Percentiles rank a stretch among this genome's conserved stretches.
phyloP scores from a whole-genome alignment of 37 sponge, comb jelly and placozoan genomes.

The Lycopodina hypogea region DNA sequence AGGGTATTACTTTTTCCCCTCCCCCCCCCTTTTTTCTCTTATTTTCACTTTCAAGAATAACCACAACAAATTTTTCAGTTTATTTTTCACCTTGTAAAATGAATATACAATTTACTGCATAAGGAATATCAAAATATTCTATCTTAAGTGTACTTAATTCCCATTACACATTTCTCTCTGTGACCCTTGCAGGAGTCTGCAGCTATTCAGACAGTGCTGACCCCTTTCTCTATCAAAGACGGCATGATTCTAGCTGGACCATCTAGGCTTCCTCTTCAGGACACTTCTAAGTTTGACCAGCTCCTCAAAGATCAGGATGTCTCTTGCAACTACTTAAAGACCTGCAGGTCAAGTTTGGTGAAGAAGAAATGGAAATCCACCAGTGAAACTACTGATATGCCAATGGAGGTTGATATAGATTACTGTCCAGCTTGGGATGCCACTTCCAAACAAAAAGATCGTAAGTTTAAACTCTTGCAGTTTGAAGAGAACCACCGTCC shows the following conservation, averaged over 20 bases:
- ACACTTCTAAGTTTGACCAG: constrained; percentile 26
- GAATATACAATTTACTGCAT: too few relatives aligned
- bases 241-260: constrained; percentile 38
- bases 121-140: too few relatives aligned
- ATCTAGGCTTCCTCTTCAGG: constrained; percentile 21
- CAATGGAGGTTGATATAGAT: background rate
- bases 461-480: constrained; percentile 79
- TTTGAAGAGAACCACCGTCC: constrained; percentile 92
- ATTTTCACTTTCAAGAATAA: background rate
- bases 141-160: too few relatives aligned
- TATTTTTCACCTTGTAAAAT: too few relatives aligned
- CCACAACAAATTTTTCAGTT: too few relatives aligned
- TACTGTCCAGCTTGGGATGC: background rate
- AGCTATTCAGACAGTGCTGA: constrained; percentile 1
- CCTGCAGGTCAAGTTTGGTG: background rate
- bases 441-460: background rate
- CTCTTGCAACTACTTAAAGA: constrained; percentile 1
- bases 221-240: constrained; percentile 43
- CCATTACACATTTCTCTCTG: too few relatives aligned
- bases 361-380: background rate
- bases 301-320: constrained; percentile 16
- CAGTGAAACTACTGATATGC: background rate
- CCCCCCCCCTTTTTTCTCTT: too few relatives aligned
- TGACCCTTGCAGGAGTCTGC: background rate
- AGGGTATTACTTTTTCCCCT: too few relatives aligned